Percentiles rank a stretch among this genome's conserved stretches.
These are phyloP conservation scores for Ailuropoda melanoleuca DNA, from an alignment of 2,113 vertebrate species.

Conservation along the genomic window DNA sequence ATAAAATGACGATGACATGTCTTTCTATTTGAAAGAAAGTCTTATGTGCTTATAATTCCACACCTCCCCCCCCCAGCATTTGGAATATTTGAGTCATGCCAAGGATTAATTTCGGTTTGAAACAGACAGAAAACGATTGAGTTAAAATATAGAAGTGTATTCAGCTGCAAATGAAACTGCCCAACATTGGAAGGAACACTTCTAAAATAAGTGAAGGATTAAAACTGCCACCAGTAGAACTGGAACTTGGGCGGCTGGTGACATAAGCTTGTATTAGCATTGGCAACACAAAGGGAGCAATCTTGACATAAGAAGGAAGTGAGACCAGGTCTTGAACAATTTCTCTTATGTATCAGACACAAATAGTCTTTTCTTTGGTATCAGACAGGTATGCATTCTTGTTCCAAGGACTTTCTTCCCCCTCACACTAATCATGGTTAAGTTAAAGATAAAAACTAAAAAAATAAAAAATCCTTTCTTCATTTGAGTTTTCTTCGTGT, in stretches of 20 bases:
- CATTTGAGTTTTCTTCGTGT: conserved; percentile 11
- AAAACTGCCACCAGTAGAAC: conserved; percentile 53
- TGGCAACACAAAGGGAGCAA: conserved; percentile 51
- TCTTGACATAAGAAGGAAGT: conserved; percentile 69
- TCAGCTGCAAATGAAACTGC: conserved; percentile 63
- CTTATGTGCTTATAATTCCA: conserved; percentile 52
- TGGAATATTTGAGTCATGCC: conserved; percentile 64
- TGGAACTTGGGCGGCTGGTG: conserved; percentile 36
- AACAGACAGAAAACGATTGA: conserved; percentile 69
- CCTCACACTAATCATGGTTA: not conserved
- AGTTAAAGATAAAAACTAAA: conserved; percentile 50
- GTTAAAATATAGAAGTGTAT: conserved; percentile 65
- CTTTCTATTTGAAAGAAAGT: conserved; percentile 69
- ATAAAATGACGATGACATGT: conserved; percentile 36
- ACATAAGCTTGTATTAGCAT: conserved; percentile 52
- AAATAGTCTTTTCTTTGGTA: conserved; percentile 74
- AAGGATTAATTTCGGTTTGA: conserved; percentile 69
- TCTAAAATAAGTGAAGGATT: conserved; percentile 63
- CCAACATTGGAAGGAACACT: not conserved
- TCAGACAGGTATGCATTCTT: conserved; percentile 52
- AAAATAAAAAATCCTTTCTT: not conserved
- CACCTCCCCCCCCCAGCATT: not conserved
- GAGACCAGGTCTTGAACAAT: conserved; percentile 49
- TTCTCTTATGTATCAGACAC: conserved; percentile 65
- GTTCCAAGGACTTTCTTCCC: conserved; percentile 3